phyloP scores from a whole-genome alignment of 1,140 invertebrate genomes.

The Spodoptera litura region DNA sequence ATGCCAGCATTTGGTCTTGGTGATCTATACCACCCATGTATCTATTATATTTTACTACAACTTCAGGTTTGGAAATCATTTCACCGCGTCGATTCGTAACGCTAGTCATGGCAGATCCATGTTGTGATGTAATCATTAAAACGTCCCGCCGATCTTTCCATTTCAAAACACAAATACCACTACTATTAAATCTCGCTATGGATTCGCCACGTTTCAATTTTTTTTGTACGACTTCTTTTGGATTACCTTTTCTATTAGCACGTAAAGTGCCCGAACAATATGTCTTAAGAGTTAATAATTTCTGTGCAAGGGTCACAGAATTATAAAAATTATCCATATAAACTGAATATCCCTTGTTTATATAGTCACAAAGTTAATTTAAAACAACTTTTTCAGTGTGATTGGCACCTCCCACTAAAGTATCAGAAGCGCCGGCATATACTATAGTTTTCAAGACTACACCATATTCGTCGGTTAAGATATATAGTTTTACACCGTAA shows the following conservation, averaged over 20 bases:
- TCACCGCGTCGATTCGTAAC: conserved; percentile 28
- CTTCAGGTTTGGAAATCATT: conserved; percentile 23
- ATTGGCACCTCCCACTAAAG: conserved; percentile 42
- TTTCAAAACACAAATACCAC: conserved; percentile 30
- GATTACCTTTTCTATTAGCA: conserved; percentile 21
- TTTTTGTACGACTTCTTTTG: conserved; percentile 24
- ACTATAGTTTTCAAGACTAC: conserved; percentile 44
- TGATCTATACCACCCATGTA: conserved; percentile 31
- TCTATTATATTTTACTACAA: conserved; percentile 25
- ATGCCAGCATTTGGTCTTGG: conserved; percentile 28
- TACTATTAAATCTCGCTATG: conserved; percentile 18
- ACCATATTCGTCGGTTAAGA: conserved; percentile 46
- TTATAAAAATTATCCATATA: conserved; percentile 33
- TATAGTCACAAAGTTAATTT: conserved; percentile 46
- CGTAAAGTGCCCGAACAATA: conserved; percentile 29
- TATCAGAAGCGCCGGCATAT: conserved; percentile 47
- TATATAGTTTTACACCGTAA: conserved; percentile 48
- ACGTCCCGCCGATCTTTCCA: conserved; percentile 28
- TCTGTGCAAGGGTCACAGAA: conserved; percentile 22
- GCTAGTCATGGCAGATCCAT: conserved; percentile 27
- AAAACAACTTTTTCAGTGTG: conserved; percentile 42
- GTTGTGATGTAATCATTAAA: conserved; percentile 28
- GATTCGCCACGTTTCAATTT: conserved; percentile 31
- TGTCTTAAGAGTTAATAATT: conserved; percentile 24
- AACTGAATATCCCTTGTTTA: conserved; percentile 38